Conservation (phyloP, 2,797 vertebrate genomes). For the Chrosomus eos region DNA sequence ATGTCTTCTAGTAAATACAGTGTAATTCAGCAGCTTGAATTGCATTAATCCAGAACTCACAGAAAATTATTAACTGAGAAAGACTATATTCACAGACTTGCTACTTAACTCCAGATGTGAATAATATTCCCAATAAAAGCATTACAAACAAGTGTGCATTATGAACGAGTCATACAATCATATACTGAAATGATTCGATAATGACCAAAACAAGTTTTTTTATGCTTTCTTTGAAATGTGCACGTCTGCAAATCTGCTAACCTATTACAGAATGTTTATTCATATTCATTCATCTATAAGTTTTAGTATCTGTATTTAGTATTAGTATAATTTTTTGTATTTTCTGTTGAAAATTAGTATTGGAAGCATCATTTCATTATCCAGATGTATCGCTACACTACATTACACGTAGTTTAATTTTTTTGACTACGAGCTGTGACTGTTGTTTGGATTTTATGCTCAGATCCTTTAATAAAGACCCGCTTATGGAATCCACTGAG, state of each 20-base stretch:
- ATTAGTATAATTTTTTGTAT: too few species aligned
- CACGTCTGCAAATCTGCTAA: not conserved
- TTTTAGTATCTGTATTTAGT: not conserved
- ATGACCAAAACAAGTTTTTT: not conserved
- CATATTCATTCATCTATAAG: too few species aligned
- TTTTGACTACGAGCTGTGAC: too few species aligned
- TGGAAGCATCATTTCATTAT: too few species aligned
- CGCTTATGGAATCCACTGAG: too few species aligned
- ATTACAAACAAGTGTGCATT: too few species aligned
- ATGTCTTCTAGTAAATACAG: slow-evolving; percentile 50
- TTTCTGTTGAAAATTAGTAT: too few species aligned
- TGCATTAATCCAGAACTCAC: slow-evolving; percentile 24
- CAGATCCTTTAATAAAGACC: too few species aligned
- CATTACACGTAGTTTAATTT: too few species aligned
- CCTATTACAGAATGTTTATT: not conserved
- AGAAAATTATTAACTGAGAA: slow-evolving; percentile 23
- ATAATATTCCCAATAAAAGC: not conserved
- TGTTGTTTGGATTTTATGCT: too few species aligned
- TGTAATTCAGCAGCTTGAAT: slow-evolving; percentile 25
- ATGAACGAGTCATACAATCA: not conserved
- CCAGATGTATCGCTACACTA: too few species aligned
- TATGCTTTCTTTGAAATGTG: not conserved
- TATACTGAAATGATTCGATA: not conserved
- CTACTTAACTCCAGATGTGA: slow-evolving; percentile 7
- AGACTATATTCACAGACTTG: not conserved